Conservation (phyloP, 2,797 vertebrate genomes). For the Amblyopsis hoosieri region DNA sequence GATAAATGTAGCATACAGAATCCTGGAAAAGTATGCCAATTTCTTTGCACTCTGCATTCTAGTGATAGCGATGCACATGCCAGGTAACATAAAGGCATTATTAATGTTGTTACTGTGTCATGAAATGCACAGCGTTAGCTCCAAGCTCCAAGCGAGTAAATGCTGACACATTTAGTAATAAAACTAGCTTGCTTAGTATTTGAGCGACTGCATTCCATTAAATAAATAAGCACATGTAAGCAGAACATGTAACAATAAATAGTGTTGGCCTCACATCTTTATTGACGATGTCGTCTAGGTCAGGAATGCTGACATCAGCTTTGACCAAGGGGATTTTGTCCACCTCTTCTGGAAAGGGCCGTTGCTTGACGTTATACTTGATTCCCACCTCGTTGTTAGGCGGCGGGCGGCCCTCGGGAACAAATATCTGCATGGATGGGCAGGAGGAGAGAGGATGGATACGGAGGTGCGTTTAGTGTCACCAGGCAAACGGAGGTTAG, state of each 20-base stretch:
- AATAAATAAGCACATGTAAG: too few relatives aligned
- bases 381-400: slow-evolving; percentile 89
- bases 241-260: neutral
- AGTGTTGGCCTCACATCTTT: slow-evolving; percentile 83
- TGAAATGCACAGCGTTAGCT: too few relatives aligned
- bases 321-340: slow-evolving; percentile 97
- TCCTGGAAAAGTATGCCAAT: too few relatives aligned
- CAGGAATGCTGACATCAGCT: slow-evolving; percentile 94
- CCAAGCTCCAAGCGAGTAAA: too few relatives aligned
- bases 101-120: too few relatives aligned
- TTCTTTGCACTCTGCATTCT: too few relatives aligned
- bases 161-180: too few relatives aligned
- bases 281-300: slow-evolving; percentile 94
- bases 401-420: slow-evolving; percentile 87
- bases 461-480: slow-evolving; percentile 13
- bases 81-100: too few relatives aligned
- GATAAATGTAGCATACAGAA: too few relatives aligned
- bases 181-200: too few relatives aligned
- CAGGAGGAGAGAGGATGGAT: slow-evolving; percentile 11
- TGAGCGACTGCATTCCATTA: too few relatives aligned
- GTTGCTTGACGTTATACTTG: slow-evolving; percentile 91
- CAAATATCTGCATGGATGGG: slow-evolving; percentile 76
- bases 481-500: neutral
- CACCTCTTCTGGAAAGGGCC: slow-evolving; percentile 95
- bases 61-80: too few relatives aligned